These are phyloP conservation scores for Abrostola tripartita DNA, from an alignment of 2,888 invertebrate species.

Conservation along the genomic window DNA sequence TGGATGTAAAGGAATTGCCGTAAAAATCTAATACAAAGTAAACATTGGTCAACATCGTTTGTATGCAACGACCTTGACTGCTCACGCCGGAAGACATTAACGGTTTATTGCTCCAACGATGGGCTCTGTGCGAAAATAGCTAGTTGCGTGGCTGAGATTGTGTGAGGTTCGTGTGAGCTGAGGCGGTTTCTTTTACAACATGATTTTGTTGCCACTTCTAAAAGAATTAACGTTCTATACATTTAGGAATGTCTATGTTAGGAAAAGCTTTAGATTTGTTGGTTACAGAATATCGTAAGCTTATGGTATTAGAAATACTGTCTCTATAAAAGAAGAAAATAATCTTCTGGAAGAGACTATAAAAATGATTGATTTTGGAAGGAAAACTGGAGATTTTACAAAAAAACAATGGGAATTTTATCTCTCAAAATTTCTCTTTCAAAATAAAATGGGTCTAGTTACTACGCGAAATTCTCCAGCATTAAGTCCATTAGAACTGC, in stretches of 20 bases:
- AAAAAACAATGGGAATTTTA: not conserved
- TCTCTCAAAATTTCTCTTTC: not conserved
- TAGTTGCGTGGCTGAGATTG: slow-evolving; percentile 12
- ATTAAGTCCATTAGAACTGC: not conserved
- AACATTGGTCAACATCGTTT: slow-evolving; percentile 19
- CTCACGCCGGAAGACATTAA: slow-evolving; percentile 47
- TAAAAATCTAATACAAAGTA: slow-evolving; percentile 27
- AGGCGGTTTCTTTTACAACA: slow-evolving; percentile 5
- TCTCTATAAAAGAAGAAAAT: too few relatives aligned
- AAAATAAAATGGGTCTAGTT: too few relatives aligned
- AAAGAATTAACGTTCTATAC: not conserved
- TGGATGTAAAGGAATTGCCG: slow-evolving; percentile 12
- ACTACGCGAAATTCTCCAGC: too few relatives aligned
- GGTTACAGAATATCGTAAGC: too few relatives aligned
- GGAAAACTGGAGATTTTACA: not conserved
- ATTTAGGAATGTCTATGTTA: too few relatives aligned
- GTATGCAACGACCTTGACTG: slow-evolving; percentile 40
- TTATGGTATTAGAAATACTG: too few relatives aligned
- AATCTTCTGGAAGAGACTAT: too few relatives aligned
- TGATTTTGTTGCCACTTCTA: not conserved
- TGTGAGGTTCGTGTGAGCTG: slow-evolving; percentile 13
- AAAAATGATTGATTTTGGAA: not conserved
- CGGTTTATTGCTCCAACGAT: slow-evolving; percentile 41
- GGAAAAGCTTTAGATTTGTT: too few relatives aligned
- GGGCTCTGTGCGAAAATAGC: slow-evolving; percentile 39